Conservation (phyloP, 2,888 invertebrate species). For the Leptogaster cylindrica region DNA sequence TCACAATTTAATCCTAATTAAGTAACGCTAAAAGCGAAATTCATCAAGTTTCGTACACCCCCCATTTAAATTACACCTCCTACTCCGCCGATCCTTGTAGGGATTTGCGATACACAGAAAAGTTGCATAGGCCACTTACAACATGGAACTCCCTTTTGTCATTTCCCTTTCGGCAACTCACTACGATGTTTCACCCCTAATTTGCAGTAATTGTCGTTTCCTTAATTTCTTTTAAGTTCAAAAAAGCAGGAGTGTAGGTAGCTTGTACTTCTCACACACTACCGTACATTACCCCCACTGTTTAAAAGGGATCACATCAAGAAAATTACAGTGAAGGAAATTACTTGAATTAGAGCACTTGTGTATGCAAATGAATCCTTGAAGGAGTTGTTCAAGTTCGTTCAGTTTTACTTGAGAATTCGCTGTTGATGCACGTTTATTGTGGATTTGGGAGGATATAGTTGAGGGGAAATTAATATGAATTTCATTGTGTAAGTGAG, state of each 20-base stretch:
- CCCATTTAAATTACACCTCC: slow-evolving; percentile 9
- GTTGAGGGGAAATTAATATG: too few species aligned
- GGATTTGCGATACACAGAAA: slow-evolving; percentile 19
- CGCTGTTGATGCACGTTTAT: slow-evolving; percentile 31
- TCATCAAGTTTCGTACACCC: slow-evolving; percentile 30
- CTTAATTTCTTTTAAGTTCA: slow-evolving; percentile 27
- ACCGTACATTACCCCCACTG: slow-evolving; percentile 18
- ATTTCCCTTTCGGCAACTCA: background rate
- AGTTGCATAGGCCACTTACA: slow-evolving; percentile 20
- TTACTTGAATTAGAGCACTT: slow-evolving; percentile 40
- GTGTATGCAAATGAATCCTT: slow-evolving; percentile 40
- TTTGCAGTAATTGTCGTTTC: slow-evolving; percentile 37
- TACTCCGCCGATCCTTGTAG: background rate
- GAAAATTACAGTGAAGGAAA: slow-evolving; percentile 20
- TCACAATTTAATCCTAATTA: slow-evolving; percentile 27
- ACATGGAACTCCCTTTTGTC: background rate
- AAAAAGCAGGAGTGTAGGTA: slow-evolving; percentile 14
- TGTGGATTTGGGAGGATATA: too few species aligned
- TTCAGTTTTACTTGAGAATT: slow-evolving; percentile 26
- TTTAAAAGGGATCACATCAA: slow-evolving; percentile 33
- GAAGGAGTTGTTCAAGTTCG: slow-evolving; percentile 28
- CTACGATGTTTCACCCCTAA: slow-evolving; percentile 6
- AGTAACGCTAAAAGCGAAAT: slow-evolving; percentile 29
- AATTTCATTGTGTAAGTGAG: too few species aligned
- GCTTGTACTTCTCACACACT: slow-evolving; percentile 10